Evolutionary conservation across 2,797 vertebrate species (phyloP).

Genomic region (Sebastes matsubarae): DNA sequence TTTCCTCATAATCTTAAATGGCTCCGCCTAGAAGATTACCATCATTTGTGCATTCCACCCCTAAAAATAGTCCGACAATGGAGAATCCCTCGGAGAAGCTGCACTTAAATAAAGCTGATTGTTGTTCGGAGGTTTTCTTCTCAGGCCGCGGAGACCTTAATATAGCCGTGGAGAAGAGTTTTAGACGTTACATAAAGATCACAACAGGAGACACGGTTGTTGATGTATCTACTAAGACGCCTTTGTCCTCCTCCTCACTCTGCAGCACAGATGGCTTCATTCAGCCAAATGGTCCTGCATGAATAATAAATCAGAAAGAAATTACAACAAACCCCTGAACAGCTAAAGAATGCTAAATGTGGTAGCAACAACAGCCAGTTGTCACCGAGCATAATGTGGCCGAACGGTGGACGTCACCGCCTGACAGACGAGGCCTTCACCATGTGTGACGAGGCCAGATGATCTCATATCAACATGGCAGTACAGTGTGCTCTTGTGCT

Average conservation of each 20-base stretch:
- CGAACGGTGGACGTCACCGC: constrained; percentile 24
- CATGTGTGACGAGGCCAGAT: constrained; percentile 47
- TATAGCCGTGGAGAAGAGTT: constrained; percentile 20
- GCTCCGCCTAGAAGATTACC: constrained; percentile 63
- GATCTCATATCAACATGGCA: constrained; percentile 61
- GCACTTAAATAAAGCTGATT: constrained; percentile 48
- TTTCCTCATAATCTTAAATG: constrained; percentile 55
- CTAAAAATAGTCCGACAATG: constrained; percentile 65
- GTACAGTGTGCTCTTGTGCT: constrained; percentile 20
- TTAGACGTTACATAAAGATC: constrained; percentile 36
- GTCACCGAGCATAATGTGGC: constrained; percentile 9
- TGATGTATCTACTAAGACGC: constrained; percentile 33
- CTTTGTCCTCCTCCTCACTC: constrained; percentile 43
- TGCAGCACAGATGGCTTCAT: constrained; percentile 65
- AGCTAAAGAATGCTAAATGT: constrained; percentile 19
- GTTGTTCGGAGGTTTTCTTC: constrained; percentile 30
- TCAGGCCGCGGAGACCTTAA: constrained; percentile 19
- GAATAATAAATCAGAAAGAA: constrained; percentile 55
- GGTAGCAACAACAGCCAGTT: constrained; percentile 33
- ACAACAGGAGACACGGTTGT: constrained; percentile 7
- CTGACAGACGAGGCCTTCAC: constrained; percentile 40
- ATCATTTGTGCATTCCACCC: constrained; percentile 65
- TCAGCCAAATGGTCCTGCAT: constrained; percentile 49
- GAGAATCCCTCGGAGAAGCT: constrained; percentile 49
- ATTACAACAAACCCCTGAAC: constrained; percentile 34